Percentiles rank a stretch among this genome's conserved stretches.
phyloP scores from a whole-genome alignment of 1,140 invertebrate species.

The Eueides isabella region DNA sequence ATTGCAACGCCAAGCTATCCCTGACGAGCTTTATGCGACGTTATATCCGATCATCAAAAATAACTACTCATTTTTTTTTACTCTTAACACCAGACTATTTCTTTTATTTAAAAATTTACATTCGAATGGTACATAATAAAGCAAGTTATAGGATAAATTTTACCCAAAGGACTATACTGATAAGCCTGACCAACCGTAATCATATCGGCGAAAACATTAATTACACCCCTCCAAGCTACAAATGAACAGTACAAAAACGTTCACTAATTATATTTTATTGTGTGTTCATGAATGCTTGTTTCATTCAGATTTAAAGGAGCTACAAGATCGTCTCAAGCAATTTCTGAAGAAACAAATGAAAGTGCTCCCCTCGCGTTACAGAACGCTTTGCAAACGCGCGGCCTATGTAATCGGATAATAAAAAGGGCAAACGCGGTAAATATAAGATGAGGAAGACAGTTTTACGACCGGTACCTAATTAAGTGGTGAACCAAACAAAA shows the following conservation, averaged over 20 bases:
- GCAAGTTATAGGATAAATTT: slow-evolving; percentile 44
- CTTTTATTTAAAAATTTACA: slow-evolving; percentile 5
- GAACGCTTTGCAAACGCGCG: slow-evolving; percentile 76
- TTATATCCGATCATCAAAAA: slow-evolving; percentile 56
- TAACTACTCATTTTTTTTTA: slow-evolving; percentile 37
- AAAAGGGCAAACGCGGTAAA: slow-evolving; percentile 82
- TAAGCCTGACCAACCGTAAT: slow-evolving; percentile 69
- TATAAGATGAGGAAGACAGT: slow-evolving; percentile 82
- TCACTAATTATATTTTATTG: slow-evolving; percentile 67
- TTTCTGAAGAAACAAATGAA: slow-evolving; percentile 81
- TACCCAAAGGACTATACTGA: slow-evolving; percentile 63
- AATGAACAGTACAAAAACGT: slow-evolving; percentile 60
- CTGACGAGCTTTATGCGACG: slow-evolving; percentile 49
- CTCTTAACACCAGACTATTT: not conserved
- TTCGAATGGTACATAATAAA: slow-evolving; percentile 9
- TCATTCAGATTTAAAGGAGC: slow-evolving; percentile 46
- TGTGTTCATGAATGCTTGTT: slow-evolving; percentile 52
- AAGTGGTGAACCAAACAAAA: slow-evolving; percentile 80
- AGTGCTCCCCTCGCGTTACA: slow-evolving; percentile 74
- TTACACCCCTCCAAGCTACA: slow-evolving; percentile 60
- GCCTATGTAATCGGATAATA: slow-evolving; percentile 82
- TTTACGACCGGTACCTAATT: slow-evolving; percentile 82
- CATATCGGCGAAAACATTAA: slow-evolving; percentile 76
- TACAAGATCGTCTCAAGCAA: slow-evolving; percentile 67
- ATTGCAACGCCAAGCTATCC: slow-evolving; percentile 74